phyloP scores from a whole-genome alignment of 92 coral and sea anemone species.

The Epizoanthus scotinus region DNA sequence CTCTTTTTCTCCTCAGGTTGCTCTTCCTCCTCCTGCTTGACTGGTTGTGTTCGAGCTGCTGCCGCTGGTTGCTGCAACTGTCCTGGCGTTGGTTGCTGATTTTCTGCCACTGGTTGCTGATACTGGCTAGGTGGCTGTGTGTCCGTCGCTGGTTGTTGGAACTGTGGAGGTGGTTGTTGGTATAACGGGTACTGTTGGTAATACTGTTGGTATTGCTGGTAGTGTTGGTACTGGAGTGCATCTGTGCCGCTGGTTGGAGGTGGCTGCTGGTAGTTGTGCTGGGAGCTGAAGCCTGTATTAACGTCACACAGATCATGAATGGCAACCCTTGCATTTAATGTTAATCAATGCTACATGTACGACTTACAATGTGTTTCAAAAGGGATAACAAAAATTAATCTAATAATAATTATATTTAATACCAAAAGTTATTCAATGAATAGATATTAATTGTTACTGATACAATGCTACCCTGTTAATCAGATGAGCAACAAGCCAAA shows the following conservation, averaged over 20 bases:
- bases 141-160: slow-evolving; percentile 26
- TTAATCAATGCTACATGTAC: not conserved
- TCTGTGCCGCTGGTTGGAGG: slow-evolving; percentile 21
- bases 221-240: slow-evolving; percentile 50
- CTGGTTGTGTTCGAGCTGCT: not conserved
- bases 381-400: too few relatives aligned
- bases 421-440: too few relatives aligned
- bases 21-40: not conserved
- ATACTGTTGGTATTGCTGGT: slow-evolving; percentile 63
- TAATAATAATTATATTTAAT: too few relatives aligned
- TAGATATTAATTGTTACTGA: too few relatives aligned
- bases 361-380: not conserved
- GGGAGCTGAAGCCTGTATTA: slow-evolving; percentile 24
- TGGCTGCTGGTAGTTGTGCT: slow-evolving; percentile 47
- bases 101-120: slow-evolving; percentile 16
- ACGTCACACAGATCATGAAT: not conserved
- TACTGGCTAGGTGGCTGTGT: slow-evolving; percentile 15
- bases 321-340: not conserved
- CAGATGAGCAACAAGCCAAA: too few relatives aligned
- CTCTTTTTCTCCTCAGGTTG: not conserved
- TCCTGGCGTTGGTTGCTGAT: slow-evolving; percentile 9
- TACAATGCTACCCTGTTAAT: too few relatives aligned
- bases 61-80: slow-evolving; percentile 13
- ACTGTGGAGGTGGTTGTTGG: slow-evolving; percentile 55
- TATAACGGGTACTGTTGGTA: slow-evolving; percentile 61